Base-by-base conservation (phyloP, 2,888 invertebrate species). In the Cephus spinipes region DNA sequence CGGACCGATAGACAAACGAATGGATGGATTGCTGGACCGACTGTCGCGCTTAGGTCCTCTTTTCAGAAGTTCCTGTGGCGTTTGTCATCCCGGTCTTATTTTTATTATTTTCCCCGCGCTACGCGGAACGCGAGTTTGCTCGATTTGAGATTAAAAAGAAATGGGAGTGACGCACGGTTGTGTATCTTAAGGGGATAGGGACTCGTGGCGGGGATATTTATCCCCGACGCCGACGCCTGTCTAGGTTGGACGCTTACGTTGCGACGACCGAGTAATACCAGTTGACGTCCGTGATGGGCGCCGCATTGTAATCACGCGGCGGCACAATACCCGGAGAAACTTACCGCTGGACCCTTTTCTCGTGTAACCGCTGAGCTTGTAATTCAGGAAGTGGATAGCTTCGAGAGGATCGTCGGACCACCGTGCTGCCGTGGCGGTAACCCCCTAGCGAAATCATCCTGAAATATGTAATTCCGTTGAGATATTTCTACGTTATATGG, bases 1-100 rank as follows among this genome's bases (percentile, higher is more conserved):
- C 83, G 79, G 82, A 83, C 81, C 82, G 80, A 83, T 83, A 84
- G 85, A 76, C 83, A 83, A 83, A 84, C 82, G 84, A 85, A 84
- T 69, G 40, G 40, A 55, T 40, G 40, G 40, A 15, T 55, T 2
- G 40, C 40, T 55, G 40, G 23, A 23, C 40, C 2, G 40, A 55
- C 40, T 55, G 40, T 55, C 23, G 23, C 40, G 15, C 40, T 55
- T 55, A 55, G 6, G 23, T 55, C 6, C 23, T 40, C 40, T 40
- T 55, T 15, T 55, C 15, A 31, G 31, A 23, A 55, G 23, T 55
- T 55, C 9, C 40, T 23, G 23, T 55, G 40, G 23, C 40, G 23
- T 55, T 55, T 23, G 6, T 55, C 40, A 23, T 23, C 40, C 6
- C 4, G 40, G 12, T 40, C 0, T 40, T 40, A 15, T 15, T 15